Base-by-base conservation (phyloP, 2,888 invertebrate species). In the Acanthosoma haemorrhoidale region DNA sequence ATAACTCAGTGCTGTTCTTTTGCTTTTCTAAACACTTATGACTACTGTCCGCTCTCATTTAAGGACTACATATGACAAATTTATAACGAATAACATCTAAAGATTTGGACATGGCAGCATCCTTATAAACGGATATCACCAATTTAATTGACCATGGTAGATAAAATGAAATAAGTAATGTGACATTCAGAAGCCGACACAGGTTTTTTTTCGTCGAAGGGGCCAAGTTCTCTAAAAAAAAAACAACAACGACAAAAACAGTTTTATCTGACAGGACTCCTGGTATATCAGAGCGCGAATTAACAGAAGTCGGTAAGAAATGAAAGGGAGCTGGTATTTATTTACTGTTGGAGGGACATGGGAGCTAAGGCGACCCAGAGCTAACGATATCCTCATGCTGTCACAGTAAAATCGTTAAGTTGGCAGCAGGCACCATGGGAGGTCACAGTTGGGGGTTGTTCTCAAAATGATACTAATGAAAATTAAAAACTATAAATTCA, bases 401-500 rank as follows among this genome's bases (percentile, higher is more conserved):
- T 13, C 60, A 6, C 60, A 60, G n/a, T 60, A 60, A 60, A 60
- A 16, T 36, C 32, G 60, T 34, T 18, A 36, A 60, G 34, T 60
- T 60, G 60, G 60, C 36, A 60, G 60, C 60, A 34, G 34, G 4
- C 34, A 9, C 60, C 4, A 16, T 34, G 60, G 31, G 60, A 21
- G 32, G 32, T 21, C 60, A 16, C 60, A n/a, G 36, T 16, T n/a
- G 21, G 60, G 60, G 60, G 21, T 1, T 9, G n/a, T 29, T n/a
- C 38, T 38, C 38, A 4, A 36, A 36, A 60, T 34, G 36, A 13
- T 1, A 34, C 60, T 60, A 36, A 60, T 60, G n/a, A 16, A 34
- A 60, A 34, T 60, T 60, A 60, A 60, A 60, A 60, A 34, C 32
- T n/a, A 60, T 60, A 60, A 60, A 60, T 60, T 59, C 43, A 11